Evolutionary conservation across 2,113 vertebrate genomes (phyloP).

Genomic region (Oriolus oriolus): DNA sequence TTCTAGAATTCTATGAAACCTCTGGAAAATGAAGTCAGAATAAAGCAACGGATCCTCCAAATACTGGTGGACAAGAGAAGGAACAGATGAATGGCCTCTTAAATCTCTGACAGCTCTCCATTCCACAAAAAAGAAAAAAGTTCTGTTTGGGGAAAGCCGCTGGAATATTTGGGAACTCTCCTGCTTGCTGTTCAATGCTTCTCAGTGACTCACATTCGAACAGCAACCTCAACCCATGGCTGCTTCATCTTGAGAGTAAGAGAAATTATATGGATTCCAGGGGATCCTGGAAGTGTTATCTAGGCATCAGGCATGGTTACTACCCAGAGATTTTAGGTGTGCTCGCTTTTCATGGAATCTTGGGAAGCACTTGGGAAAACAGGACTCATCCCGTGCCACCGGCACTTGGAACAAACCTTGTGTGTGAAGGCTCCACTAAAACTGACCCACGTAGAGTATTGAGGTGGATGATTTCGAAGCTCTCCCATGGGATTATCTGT

Average conservation of each 20-base stretch:
- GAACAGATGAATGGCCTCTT: background rate
- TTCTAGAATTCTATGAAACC: background rate
- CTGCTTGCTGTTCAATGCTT: background rate
- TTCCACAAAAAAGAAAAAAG: background rate
- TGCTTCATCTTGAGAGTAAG: background rate
- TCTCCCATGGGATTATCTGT: background rate
- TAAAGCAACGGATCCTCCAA: background rate
- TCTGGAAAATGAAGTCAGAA: background rate
- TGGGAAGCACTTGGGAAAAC: background rate
- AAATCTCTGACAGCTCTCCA: background rate
- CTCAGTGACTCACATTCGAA: background rate
- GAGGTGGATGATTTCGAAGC: background rate
- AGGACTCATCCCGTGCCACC: background rate
- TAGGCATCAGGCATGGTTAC: background rate
- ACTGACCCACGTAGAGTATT: accelerated
- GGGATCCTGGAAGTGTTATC: background rate
- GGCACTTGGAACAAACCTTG: background rate
- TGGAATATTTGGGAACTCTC: background rate
- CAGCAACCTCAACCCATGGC: background rate
- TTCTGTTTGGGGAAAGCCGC: background rate
- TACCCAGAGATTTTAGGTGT: background rate
- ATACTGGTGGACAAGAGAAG: background rate
- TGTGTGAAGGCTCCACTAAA: background rate
- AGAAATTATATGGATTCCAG: background rate
- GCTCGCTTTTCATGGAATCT: background rate